A percentile compares a stretch with the other conserved stretches of the same genome.
Conservation (phyloP, 2,113 vertebrate species). For the cattle (Bos taurus) region ARS-UCD2.0 NC_037335.1:29741501-29742000, state of each 20-base stretch:
- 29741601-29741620: constrained; percentile 45
- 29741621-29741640: constrained; percentile 46
- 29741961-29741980: constrained; percentile 14
- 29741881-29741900: constrained; percentile 37
- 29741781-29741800: constrained; percentile 72
- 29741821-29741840: constrained; percentile 63
- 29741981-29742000: background rate
- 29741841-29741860: background rate
- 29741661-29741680: constrained; percentile 59
- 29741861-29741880: constrained; percentile 8
- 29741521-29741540: constrained; percentile 62
- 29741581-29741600: constrained; percentile 41
- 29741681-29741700: constrained; percentile 41
- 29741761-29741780: constrained; percentile 46
- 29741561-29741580: constrained; percentile 15
- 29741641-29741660: constrained; percentile 56
- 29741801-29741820: constrained; percentile 60
- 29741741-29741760: constrained; percentile 31
- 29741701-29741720: constrained; percentile 71
- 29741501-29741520: background rate
- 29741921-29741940: background rate
- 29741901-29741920: constrained; percentile 44
- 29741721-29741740: constrained; percentile 73
- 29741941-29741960: background rate
- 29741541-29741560: constrained; percentile 1